A percentile compares a stretch with the other conserved stretches of the same genome.
phyloP scores from a whole-genome alignment of 2,888 invertebrate genomes.

The Gnatocerus cornutus region DNA sequence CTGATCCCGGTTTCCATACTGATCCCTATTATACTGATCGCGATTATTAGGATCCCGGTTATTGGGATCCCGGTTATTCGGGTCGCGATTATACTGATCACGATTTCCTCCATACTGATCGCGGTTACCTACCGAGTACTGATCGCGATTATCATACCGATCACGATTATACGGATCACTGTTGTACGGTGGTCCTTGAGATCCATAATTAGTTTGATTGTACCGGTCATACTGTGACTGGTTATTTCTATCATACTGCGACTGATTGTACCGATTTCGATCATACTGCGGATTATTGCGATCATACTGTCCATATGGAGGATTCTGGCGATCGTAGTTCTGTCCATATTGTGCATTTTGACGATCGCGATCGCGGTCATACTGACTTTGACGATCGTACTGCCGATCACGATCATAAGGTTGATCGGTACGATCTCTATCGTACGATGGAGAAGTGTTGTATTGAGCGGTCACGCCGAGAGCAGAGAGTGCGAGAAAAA shows the following conservation, averaged over 20 bases:
- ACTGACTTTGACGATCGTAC: neutral
- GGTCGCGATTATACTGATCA: too few relatives aligned
- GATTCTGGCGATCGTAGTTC: slow-evolving; percentile 28
- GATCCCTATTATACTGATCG: slow-evolving; percentile 41
- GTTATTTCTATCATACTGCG: slow-evolving; percentile 17
- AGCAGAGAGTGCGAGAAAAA: neutral
- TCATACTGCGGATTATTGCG: slow-evolving; percentile 20
- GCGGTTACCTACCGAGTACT: slow-evolving; percentile 40
- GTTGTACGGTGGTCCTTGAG: slow-evolving; percentile 33
- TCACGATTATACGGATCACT: slow-evolving; percentile 50
- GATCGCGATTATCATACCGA: slow-evolving; percentile 52
- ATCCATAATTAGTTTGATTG: slow-evolving; percentile 23
- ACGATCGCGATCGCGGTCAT: too few relatives aligned
- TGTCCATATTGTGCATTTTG: slow-evolving; percentile 28
- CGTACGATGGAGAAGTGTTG: slow-evolving; percentile 12
- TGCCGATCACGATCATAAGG: slow-evolving; percentile 30
- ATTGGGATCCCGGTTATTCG: slow-evolving; percentile 45
- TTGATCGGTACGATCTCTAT: slow-evolving; percentile 20
- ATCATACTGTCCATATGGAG: slow-evolving; percentile 26
- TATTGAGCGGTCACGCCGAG: slow-evolving; percentile 21
- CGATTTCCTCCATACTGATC: slow-evolving; percentile 31
- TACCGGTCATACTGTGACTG: slow-evolving; percentile 27
- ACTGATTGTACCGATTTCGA: neutral
- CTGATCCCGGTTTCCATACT: slow-evolving; percentile 17
- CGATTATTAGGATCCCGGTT: slow-evolving; percentile 52